A percentile compares a stretch with the other conserved stretches of the same genome.
Conservation (phyloP, 2,888 invertebrate genomes). For the Lycia hirtaria region DNA sequence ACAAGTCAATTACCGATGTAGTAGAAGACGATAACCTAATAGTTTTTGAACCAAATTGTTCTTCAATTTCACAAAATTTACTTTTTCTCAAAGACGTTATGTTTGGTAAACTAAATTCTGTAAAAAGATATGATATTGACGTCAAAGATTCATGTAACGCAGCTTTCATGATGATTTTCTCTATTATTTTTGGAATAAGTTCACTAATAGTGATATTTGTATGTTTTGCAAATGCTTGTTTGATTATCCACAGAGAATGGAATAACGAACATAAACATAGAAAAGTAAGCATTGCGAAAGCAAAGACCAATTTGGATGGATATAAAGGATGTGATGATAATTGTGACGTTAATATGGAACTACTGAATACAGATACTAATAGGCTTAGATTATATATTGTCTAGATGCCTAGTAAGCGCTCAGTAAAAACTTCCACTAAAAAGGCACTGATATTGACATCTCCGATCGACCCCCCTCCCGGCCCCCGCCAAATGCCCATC, state of each 20-base stretch:
- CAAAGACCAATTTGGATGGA: slow-evolving; percentile 34
- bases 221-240: slow-evolving; percentile 53
- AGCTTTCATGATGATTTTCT: slow-evolving; percentile 57
- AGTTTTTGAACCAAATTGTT: slow-evolving; percentile 59
- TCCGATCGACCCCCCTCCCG: no score
- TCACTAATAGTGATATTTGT: slow-evolving; percentile 51
- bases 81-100: slow-evolving; percentile 61
- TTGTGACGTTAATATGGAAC: not conserved
- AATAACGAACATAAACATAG: slow-evolving; percentile 44
- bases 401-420: no score
- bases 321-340: not conserved
- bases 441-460: no score
- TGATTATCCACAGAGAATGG: slow-evolving; percentile 42
- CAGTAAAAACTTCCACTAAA: no score
- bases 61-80: slow-evolving; percentile 71
- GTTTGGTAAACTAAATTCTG: slow-evolving; percentile 58
- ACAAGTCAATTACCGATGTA: slow-evolving; percentile 19
- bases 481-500: no score
- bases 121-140: slow-evolving; percentile 47
- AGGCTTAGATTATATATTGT: no score
- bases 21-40: slow-evolving; percentile 40
- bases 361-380: slow-evolving; percentile 51
- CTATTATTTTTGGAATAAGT: slow-evolving; percentile 52
- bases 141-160: slow-evolving; percentile 50
- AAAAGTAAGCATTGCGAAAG: slow-evolving; percentile 35